Conservation (phyloP, 2,797 vertebrate species). For the Avahi laniger region DNA sequence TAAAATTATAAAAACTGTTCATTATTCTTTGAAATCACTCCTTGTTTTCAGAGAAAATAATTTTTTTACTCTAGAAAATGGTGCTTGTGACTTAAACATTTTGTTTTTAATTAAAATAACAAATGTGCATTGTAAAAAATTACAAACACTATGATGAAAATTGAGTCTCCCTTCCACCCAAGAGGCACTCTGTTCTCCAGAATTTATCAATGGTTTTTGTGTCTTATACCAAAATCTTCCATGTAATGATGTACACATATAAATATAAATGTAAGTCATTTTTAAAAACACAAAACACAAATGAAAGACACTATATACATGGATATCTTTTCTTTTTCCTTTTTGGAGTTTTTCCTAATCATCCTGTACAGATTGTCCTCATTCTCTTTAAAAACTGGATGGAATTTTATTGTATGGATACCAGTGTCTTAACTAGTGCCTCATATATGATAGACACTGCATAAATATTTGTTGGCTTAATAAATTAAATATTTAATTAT, state of each 20-base stretch:
- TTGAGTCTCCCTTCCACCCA: neutral
- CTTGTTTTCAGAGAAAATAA: neutral
- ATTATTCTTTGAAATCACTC: neutral
- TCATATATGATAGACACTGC: neutral
- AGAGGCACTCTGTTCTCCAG: neutral
- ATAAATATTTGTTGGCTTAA: neutral
- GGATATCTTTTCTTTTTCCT: neutral
- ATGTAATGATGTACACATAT: neutral
- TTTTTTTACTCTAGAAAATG: neutral
- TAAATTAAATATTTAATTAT: neutral
- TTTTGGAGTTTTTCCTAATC: neutral
- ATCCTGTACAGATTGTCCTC: neutral
- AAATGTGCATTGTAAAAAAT: neutral
- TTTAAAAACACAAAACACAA: neutral
- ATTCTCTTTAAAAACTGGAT: neutral
- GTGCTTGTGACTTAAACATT: neutral
- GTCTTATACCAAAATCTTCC: neutral
- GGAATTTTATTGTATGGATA: neutral
- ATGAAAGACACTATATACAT: neutral
- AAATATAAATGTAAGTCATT: neutral
- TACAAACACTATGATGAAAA: neutral
- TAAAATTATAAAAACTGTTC: neutral
- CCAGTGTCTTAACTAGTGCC: neutral
- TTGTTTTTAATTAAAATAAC: conserved; percentile 41
- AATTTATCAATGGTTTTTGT: neutral